phyloP scores from a whole-genome alignment of 1,140 invertebrate species.

The Cotesia vestalis region DNA sequence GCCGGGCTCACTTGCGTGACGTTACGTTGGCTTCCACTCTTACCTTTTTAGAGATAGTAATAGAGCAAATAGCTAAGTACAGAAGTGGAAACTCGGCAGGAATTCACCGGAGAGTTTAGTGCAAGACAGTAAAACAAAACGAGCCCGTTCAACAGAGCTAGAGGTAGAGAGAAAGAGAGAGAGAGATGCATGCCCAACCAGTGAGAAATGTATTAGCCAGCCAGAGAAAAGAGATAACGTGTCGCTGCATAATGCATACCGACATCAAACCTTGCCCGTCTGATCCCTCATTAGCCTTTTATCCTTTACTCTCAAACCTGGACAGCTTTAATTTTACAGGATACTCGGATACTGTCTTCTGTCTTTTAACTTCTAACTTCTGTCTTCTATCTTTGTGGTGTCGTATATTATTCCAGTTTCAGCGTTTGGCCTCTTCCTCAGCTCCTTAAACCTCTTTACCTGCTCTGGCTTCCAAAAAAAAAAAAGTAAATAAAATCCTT shows the following conservation, averaged over 20 bases:
- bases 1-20: slow-evolving; percentile 5
- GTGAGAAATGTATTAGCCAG: too few species aligned
- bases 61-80: slow-evolving; percentile 4
- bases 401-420: too few species aligned
- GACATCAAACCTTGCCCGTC: slow-evolving; percentile 32
- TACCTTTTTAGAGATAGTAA: not conserved
- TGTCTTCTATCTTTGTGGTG: too few species aligned
- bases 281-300: slow-evolving; percentile 51
- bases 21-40: slow-evolving; percentile 4
- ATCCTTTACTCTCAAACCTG: slow-evolving; percentile 29
- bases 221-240: slow-evolving; percentile 33
- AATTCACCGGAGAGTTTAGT: not conserved
- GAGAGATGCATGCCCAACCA: too few species aligned
- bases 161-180: too few species aligned
- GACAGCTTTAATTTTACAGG: slow-evolving; percentile 19
- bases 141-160: too few species aligned
- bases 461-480: too few species aligned
- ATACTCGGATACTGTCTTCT: not conserved
- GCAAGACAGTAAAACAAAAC: too few species aligned
- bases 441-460: too few species aligned
- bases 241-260: slow-evolving; percentile 53
- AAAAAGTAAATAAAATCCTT: not conserved
- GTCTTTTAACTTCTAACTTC: too few species aligned
- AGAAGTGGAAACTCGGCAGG: not conserved
- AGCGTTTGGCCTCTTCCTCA: too few species aligned